Conservation (phyloP, 2,888 invertebrate genomes). For the Podotricha telesiphe region DNA sequence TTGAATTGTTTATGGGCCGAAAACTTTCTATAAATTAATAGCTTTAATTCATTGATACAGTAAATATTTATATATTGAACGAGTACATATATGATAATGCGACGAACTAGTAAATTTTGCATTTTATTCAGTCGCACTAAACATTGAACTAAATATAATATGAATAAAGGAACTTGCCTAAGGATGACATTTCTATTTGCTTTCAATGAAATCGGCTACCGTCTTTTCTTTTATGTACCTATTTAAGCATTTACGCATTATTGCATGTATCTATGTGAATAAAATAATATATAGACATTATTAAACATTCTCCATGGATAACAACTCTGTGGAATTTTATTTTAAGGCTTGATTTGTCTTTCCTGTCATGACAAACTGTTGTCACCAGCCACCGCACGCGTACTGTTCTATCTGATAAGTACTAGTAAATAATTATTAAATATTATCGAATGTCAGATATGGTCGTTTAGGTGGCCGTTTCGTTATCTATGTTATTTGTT, state of each 20-base stretch:
- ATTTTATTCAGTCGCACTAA: too few species aligned
- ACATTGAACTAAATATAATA: too few species aligned
- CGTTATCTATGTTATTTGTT: constrained; percentile 80
- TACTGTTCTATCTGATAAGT: constrained; percentile 74
- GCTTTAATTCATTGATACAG: too few species aligned
- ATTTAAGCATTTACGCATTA: background rate
- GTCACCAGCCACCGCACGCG: constrained; percentile 64
- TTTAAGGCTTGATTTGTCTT: constrained; percentile 25
- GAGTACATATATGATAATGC: too few species aligned
- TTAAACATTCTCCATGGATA: background rate
- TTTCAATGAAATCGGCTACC: background rate
- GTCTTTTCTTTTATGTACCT: background rate
- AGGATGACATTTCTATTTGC: background rate
- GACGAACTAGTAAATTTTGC: too few species aligned
- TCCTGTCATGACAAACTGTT: constrained; percentile 56
- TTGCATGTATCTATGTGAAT: background rate
- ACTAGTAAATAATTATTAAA: constrained; percentile 81
- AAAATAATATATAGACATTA: background rate
- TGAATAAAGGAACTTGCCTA: too few species aligned
- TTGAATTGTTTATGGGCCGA: too few species aligned
- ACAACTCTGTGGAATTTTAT: constrained; percentile 31
- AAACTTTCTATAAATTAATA: too few species aligned
- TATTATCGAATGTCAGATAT: constrained; percentile 78
- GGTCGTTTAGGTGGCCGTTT: constrained; percentile 78
- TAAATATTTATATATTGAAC: too few species aligned